phyloP scores from a whole-genome alignment of 1,140 invertebrate genomes.

The Camponotus pennsylvanicus region DNA sequence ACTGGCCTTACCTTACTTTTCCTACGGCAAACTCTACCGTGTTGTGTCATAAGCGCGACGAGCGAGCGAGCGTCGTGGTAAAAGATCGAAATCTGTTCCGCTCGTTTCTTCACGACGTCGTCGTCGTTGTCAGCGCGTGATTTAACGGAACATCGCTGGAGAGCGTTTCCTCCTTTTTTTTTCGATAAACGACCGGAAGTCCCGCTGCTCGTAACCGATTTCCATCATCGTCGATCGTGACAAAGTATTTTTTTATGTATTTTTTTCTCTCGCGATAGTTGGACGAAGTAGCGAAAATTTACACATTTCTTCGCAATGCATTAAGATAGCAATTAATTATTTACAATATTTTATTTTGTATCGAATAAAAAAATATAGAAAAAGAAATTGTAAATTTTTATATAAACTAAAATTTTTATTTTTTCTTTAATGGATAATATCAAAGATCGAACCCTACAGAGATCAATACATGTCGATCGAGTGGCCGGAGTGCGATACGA shows the following conservation, averaged over 20 bases:
- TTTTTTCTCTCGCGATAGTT: not conserved
- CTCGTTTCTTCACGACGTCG: not conserved
- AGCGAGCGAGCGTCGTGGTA: conserved; percentile 45
- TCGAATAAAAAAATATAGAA: not conserved
- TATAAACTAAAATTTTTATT: not conserved
- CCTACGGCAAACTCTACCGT: conserved; percentile 82
- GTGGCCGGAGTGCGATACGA: conserved; percentile 13
- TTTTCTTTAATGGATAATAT: not conserved
- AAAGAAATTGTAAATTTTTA: not conserved
- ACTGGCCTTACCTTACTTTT: conserved; percentile 87
- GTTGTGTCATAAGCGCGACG: conserved; percentile 85
- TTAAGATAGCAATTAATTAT: not conserved
- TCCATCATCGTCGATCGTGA: not conserved
- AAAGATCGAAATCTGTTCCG: conserved; percentile 66
- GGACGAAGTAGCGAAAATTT: not conserved
- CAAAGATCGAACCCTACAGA: not conserved
- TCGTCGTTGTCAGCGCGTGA: conserved; percentile 9
- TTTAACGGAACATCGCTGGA: conserved; percentile 41
- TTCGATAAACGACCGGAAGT: conserved; percentile 17
- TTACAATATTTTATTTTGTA: not conserved
- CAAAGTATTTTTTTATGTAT: not conserved
- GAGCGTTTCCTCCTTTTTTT: not conserved
- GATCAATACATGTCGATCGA: conserved; percentile 46
- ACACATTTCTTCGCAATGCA: not conserved
- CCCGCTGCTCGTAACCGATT: not conserved